Percentiles rank a stretch among this genome's conserved stretches.
Conservation (phyloP, 1,140 invertebrate genomes). For the Macrobrachium rosenbergii region DNA sequence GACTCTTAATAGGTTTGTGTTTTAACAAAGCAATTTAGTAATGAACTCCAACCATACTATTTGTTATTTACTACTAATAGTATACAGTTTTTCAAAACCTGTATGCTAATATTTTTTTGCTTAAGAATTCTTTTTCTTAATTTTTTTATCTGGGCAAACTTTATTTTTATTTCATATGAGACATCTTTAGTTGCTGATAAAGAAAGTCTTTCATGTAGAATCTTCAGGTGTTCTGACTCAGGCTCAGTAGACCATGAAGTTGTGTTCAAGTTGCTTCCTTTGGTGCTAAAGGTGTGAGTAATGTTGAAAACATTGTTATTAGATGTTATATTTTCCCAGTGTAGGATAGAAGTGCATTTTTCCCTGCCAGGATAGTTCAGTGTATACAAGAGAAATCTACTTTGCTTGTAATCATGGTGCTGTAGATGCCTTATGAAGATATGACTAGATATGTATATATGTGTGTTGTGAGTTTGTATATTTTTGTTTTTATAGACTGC, state of each 20-base stretch:
- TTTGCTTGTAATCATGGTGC: conserved; percentile 48
- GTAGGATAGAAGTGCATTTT: conserved; percentile 3
- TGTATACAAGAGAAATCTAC: not conserved
- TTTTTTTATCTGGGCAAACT: too few species aligned
- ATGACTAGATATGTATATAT: conserved; percentile 24
- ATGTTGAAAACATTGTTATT: conserved; percentile 11
- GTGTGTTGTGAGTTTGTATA: conserved; percentile 39
- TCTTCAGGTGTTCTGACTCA: not conserved
- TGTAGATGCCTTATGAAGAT: conserved; percentile 42
- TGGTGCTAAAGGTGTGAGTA: conserved; percentile 25
- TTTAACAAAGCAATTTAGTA: too few species aligned
- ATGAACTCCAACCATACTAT: too few species aligned
- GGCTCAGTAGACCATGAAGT: not conserved
- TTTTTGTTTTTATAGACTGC: conserved; percentile 4
- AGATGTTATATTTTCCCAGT: not conserved
- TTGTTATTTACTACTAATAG: too few species aligned
- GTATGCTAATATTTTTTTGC: too few species aligned
- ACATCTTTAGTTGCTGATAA: too few species aligned
- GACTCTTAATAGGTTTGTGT: not conserved
- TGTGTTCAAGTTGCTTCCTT: not conserved
- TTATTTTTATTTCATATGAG: too few species aligned
- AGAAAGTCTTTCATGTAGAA: too few species aligned
- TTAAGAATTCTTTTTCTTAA: too few species aligned
- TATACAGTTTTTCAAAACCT: too few species aligned
- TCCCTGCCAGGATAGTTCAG: not conserved